A percentile compares a stretch with the other conserved stretches of the same genome.
These are phyloP conservation scores for Microdon myrmicae DNA, from an alignment of 2,888 invertebrate genomes.

Conservation along the genomic window DNA sequence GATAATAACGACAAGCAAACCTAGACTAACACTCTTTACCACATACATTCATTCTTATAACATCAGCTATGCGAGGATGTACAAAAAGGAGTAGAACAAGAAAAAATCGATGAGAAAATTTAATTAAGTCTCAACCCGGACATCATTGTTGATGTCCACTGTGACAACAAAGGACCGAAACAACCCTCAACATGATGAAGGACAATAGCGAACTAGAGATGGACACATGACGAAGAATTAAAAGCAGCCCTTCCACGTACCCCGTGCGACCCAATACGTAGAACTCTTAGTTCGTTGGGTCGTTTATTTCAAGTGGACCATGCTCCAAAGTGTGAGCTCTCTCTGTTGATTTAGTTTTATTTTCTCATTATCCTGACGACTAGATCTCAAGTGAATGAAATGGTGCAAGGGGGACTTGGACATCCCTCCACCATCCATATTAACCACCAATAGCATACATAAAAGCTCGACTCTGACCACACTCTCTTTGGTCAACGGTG, in stretches of 20 bases:
- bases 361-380: conserved; percentile 30
- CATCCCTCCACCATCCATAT: conserved; percentile 4
- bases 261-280: conserved; percentile 9
- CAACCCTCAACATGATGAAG: conserved; percentile 4
- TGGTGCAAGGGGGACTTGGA: background rate
- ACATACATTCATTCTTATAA: conserved; percentile 9
- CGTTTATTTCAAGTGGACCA: conserved; percentile 37
- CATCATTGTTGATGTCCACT: conserved; percentile 51
- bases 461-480: conserved; percentile 11
- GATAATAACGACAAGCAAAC: conserved; percentile 37
- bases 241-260: conserved; percentile 27
- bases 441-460: conserved; percentile 4
- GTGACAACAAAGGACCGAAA: conserved; percentile 37
- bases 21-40: background rate
- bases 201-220: conserved; percentile 23
- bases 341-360: no score
- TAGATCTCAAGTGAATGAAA: conserved; percentile 11
- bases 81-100: conserved; percentile 16
- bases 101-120: conserved; percentile 50
- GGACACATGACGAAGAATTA: conserved; percentile 51
- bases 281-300: conserved; percentile 18
- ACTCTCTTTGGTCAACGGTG: conserved; percentile 18
- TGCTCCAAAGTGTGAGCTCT: conserved; percentile 15
- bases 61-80: conserved; percentile 1
- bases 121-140: conserved; percentile 52